Evolutionary conservation across 2,113 vertebrate species (phyloP), one percentile per base, ranked within the genome.

Genomic region (Condylura cristata): DNA sequence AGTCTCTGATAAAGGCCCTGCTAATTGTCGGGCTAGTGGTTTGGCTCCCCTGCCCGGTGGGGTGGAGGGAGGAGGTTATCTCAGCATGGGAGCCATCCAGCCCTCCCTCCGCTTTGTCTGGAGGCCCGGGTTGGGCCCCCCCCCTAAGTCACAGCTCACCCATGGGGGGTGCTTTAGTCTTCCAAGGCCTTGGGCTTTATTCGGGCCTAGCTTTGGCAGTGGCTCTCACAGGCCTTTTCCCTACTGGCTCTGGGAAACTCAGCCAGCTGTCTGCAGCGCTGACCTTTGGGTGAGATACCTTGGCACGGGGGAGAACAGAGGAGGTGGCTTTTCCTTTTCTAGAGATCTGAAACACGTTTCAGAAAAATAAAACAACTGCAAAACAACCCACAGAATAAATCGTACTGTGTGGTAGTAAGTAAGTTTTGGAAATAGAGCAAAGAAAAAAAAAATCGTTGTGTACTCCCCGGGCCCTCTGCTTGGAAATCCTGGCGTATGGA

Each of bases 1-100:
- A 74, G 86, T 80, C 58, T 87, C 89, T 85, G 96, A 96, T 95
- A 96, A 84, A 91, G 74, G 91, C 56, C 89, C 94, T 94, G 94
- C 84, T 96, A 72, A 95, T 95, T 95, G 96, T 96, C 83, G 83
- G 96, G 83, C 84, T 76, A 41, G 65, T 48, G 86, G 75, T 51
- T 87, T 94, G 91, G 82, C 93, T 85, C 94, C 89, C 34, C 7
- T 34, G 82, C 53, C 81, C 68, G 91, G 70, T 56, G 30, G 24
- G 37, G 79, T 44, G 68, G 9, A 44, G 72, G 18, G 76, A 41
- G 10, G 78, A 37, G 92, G 83, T 95, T 93, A 93, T 96, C 95
- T 95, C 72, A 75, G 79, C 87, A 65, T 34, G 53, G 20, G 83
- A 74, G 86, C 30, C 37, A 18, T 56, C 22, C 24, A 44, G 80